A percentile compares a stretch with the other conserved stretches of the same genome.
phyloP scores from a whole-genome alignment of 2,888 invertebrate species.

The Lagria hirta region DNA sequence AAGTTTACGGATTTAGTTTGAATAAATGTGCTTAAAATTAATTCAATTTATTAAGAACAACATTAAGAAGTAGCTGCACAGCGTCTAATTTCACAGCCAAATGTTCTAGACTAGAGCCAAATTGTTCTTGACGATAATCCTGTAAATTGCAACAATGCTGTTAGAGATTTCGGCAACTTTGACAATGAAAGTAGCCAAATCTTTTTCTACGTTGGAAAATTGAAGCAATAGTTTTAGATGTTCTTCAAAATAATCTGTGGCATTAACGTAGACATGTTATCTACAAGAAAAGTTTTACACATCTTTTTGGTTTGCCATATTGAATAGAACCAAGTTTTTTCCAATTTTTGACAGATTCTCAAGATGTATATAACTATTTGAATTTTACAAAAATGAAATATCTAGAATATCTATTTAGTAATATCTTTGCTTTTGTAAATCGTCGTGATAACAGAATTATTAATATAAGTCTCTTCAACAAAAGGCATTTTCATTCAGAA shows the following conservation, averaged over 20 bases:
- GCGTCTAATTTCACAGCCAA: constrained; percentile 5
- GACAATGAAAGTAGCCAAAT: constrained; percentile 1
- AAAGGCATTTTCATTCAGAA: too few species aligned
- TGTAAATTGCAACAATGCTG: constrained; percentile 2
- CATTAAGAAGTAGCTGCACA: constrained; percentile 10
- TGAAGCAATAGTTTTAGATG: constrained; percentile 3
- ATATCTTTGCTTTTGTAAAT: constrained; percentile 1
- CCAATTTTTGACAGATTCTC: not conserved
- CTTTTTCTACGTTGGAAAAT: constrained; percentile 3
- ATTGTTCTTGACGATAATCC: constrained; percentile 2
- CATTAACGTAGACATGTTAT: constrained; percentile 1
- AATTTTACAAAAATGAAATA: constrained; percentile 2
- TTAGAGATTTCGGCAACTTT: constrained; percentile 1
- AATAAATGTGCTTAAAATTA: too few species aligned
- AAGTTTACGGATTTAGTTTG: too few species aligned
- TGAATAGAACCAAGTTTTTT: constrained; percentile 1
- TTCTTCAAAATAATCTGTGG: constrained; percentile 1
- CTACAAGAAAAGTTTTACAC: constrained; percentile 3
- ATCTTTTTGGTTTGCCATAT: not conserved
- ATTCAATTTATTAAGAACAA: constrained; percentile 4
- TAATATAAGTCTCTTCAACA: not conserved
- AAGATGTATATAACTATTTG: not conserved
- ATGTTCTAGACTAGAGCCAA: constrained; percentile 4
- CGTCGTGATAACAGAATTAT: constrained; percentile 3
- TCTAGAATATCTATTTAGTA: constrained; percentile 1